Percentiles rank a stretch among this genome's conserved stretches.
Evolutionary conservation across 2,797 vertebrate species (phyloP).

Genomic region (Enteromius anoplus): DNA sequence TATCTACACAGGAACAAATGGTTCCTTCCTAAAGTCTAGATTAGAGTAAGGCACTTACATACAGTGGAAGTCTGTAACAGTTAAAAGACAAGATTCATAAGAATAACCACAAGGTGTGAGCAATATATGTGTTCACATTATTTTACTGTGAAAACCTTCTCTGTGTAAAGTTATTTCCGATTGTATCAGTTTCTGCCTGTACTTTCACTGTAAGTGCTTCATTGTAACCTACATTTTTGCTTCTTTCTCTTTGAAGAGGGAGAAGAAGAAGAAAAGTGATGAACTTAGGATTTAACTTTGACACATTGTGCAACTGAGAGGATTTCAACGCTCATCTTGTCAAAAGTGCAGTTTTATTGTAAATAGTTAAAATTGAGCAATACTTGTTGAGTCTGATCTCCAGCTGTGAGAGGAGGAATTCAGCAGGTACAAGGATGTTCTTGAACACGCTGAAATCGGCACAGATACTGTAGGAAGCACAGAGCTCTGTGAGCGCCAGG

Average conservation of each 20-base stretch:
- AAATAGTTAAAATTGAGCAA: neutral
- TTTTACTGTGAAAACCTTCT: neutral
- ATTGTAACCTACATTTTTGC: too few relatives aligned
- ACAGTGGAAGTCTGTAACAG: neutral
- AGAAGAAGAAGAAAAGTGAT: neutral
- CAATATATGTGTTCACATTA: neutral
- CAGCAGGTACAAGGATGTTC: slow-evolving; percentile 83
- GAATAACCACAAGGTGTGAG: neutral
- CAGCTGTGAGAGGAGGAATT: slow-evolving; percentile 89
- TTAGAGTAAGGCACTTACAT: neutral
- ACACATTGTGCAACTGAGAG: neutral
- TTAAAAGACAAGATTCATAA: neutral
- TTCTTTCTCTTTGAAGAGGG: neutral
- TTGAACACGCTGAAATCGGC: slow-evolving; percentile 80
- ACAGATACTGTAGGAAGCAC: slow-evolving; percentile 80
- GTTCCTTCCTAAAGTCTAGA: neutral
- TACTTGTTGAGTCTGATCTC: slow-evolving; percentile 87
- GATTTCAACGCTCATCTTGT: neutral
- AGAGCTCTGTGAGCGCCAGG: slow-evolving; percentile 84
- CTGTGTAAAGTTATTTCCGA: neutral
- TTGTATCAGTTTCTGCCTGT: neutral
- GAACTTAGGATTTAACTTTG: neutral
- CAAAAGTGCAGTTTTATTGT: neutral
- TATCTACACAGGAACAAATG: too few relatives aligned
- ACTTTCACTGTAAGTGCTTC: neutral